Conservation (phyloP, 2,113 vertebrate species). For the Cyrtonyx montezumae region DNA sequence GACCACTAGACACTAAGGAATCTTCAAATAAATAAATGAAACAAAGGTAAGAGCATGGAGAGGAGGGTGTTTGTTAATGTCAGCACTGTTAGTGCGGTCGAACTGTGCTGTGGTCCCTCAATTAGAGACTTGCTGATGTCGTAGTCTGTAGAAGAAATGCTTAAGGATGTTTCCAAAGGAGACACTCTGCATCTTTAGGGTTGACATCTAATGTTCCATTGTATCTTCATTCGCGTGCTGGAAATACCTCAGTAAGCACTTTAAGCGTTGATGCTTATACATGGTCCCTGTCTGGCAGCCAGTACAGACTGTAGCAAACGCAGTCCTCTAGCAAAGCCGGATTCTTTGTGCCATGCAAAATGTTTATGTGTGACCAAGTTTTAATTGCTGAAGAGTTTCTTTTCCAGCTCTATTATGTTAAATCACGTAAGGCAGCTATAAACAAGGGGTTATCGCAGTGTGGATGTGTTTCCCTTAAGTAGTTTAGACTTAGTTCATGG, state of each 20-base stretch:
- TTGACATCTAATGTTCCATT: not conserved
- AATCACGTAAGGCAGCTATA: not conserved
- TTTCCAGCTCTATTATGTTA: not conserved
- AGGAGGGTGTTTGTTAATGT: not conserved
- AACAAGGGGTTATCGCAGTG: not conserved
- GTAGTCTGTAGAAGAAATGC: not conserved
- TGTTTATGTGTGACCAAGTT: not conserved
- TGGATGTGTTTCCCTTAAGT: not conserved
- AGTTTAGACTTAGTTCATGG: not conserved
- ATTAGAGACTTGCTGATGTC: not conserved
- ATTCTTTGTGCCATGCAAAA: not conserved
- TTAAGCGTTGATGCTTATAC: not conserved
- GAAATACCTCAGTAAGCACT: not conserved
- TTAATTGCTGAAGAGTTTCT: not conserved
- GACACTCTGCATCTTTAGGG: not conserved
- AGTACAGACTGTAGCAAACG: not conserved
- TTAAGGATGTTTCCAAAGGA: not conserved
- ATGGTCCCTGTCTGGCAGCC: not conserved
- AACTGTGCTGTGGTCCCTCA: not conserved
- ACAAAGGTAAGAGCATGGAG: not conserved
- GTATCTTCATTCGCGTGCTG: not conserved
- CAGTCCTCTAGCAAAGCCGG: not conserved
- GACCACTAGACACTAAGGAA: not conserved
- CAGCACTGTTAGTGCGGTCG: fast-evolving
- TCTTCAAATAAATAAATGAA: not conserved